Base-by-base conservation (phyloP, 2,113 vertebrate species). In the Phylloscopus trochiloides region DNA sequence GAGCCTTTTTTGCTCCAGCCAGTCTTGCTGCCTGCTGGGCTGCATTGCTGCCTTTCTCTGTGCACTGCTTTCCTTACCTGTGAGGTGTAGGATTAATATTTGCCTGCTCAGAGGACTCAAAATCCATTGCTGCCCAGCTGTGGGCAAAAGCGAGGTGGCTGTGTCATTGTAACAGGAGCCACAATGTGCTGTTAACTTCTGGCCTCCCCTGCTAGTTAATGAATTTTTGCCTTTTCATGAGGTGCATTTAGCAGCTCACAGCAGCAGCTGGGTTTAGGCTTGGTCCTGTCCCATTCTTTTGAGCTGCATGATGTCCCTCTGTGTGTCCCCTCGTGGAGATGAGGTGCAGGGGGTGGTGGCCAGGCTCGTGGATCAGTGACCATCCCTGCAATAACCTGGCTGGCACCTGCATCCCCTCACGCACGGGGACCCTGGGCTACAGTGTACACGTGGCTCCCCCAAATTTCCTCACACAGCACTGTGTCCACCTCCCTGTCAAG, bases 381-480 rank as follows among this genome's bases (percentile, higher is more conserved):
- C 29, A 10, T 14, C 40, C n/a, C 29, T 74, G 58, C n/a, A 55
- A 6, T 47, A 40, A 47, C 40, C n/a, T 40, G 65, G 54, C 54
- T 50, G 81, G 58, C 50, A 47, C 12, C 28, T 48, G 40, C n/a
- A 15, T 28, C 50, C 40, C n/a, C n/a, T 38, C n/a, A 14, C 42
- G 10, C 2, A 0, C 32, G 48, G 58, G 9, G 18, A n/a, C 58
- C 55, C 40, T 38, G n/a, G 17, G 40, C 18, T 54, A 4, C 58
- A 7, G 40, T 9, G 29, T 29, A 12, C 25, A 24, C 15, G 1
- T 40, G n/a, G 12, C 12, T 74, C 12, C 34, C 40, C 59, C 59
- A 48, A 48, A 65, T 20, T 29, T n/a, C 40, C 40, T 54, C 57
- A 17, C 20, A 3, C 1, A 2, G 12, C 54, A 42, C 2, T 0